Conservation (phyloP, 2,113 vertebrate species). For the Fulmarus glacialis region DNA sequence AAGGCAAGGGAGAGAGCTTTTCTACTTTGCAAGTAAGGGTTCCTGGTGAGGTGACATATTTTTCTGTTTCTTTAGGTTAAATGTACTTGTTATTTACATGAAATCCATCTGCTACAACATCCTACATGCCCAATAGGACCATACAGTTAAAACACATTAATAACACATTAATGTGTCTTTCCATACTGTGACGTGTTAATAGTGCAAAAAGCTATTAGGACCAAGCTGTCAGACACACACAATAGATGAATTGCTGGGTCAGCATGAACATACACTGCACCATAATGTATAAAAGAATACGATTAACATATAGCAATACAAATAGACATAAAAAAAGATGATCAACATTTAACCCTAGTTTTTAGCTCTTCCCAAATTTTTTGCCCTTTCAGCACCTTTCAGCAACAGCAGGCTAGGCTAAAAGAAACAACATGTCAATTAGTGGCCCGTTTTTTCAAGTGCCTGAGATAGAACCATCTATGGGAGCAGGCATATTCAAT, state of each 20-base stretch:
- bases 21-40: neutral
- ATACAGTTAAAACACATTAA: conserved; percentile 28
- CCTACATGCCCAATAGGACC: neutral
- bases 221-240: neutral
- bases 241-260: neutral
- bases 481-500: neutral
- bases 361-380: neutral
- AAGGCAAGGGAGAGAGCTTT: neutral
- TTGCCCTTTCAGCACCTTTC: neutral
- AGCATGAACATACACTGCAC: neutral
- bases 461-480: neutral
- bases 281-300: neutral
- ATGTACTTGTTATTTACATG: neutral
- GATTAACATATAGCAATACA: neutral
- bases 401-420: neutral
- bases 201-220: conserved; percentile 18
- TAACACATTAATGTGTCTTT: conserved; percentile 30
- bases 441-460: neutral
- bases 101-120: conserved; percentile 4
- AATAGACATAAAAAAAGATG: neutral
- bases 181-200: neutral
- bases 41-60: neutral
- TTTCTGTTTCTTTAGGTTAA: neutral
- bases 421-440: neutral
- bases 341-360: neutral